Percentiles rank a stretch among this genome's conserved stretches.
phyloP scores from a whole-genome alignment of 2,797 vertebrate genomes.

The Menidia menidia region DNA sequence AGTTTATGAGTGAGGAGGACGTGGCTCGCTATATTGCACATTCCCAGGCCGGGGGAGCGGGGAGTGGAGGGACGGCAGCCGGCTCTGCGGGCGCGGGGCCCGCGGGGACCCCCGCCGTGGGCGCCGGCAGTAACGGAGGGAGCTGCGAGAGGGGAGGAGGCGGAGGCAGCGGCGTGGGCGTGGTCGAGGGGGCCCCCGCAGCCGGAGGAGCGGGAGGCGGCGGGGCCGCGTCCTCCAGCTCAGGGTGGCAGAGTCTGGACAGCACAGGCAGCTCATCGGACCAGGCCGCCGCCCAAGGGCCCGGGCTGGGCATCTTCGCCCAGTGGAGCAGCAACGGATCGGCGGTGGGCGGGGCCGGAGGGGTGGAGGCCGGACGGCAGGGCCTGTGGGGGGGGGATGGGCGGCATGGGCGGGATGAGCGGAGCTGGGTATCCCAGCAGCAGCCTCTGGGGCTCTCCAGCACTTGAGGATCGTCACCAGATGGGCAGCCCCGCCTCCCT shows the following conservation, averaged over 20 bases:
- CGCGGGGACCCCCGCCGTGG: conserved; percentile 39
- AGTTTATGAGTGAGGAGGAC: conserved; percentile 98
- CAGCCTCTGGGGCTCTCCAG: conserved; percentile 94
- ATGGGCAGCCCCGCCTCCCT: conserved; percentile 98
- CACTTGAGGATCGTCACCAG: conserved; percentile 95
- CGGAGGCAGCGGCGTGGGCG: conserved; percentile 56
- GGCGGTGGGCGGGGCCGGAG: conserved; percentile 75
- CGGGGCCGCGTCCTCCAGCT: conserved; percentile 67
- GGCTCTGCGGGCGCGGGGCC: conserved; percentile 62
- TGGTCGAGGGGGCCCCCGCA: conserved; percentile 57
- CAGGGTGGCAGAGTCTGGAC: conserved; percentile 95
- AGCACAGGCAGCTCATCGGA: conserved; percentile 84
- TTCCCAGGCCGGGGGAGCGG: conserved; percentile 88
- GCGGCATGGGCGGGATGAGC: conserved; percentile 85
- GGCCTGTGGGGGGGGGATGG: conserved; percentile 94
- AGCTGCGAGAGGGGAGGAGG: conserved; percentile 65
- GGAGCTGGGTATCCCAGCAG: conserved; percentile 89
- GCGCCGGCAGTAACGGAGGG: conserved; percentile 64
- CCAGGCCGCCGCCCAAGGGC: conserved; percentile 82
- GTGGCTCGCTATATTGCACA: conserved; percentile 97
- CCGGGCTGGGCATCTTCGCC: conserved; percentile 90
- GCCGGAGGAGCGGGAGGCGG: conserved; percentile 58
- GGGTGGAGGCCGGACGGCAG: conserved; percentile 87
- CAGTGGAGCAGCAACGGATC: conserved; percentile 93
- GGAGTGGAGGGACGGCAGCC: conserved; percentile 56